Conservation (phyloP, 1,140 invertebrate species). For the Melitaea cinxia region DNA sequence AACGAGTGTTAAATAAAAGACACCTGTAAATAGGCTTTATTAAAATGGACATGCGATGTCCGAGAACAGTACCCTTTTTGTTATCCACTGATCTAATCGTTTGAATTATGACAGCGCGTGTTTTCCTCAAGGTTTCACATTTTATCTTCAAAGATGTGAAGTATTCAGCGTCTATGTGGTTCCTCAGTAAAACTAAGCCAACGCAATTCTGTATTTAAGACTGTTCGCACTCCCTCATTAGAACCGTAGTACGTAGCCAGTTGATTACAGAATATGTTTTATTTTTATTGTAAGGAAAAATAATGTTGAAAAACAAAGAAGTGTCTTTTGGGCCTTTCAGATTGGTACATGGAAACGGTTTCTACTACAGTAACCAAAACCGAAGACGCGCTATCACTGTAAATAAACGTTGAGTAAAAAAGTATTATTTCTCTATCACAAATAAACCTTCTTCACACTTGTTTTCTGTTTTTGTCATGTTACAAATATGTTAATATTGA, state of each 20-base stretch:
- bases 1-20: conserved; percentile 20
- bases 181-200: too few relatives aligned
- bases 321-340: too few relatives aligned
- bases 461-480: neutral
- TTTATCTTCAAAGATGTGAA: conserved; percentile 34
- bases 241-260: too few relatives aligned
- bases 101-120: conserved; percentile 31
- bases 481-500: neutral
- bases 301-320: too few relatives aligned
- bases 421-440: neutral
- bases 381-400: too few relatives aligned
- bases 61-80: conserved; percentile 33
- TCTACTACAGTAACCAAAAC: too few relatives aligned
- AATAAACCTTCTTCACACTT: neutral
- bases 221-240: too few relatives aligned
- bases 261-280: too few relatives aligned
- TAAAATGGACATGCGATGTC: conserved; percentile 34
- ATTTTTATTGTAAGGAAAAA: too few relatives aligned
- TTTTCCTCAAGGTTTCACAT: conserved; percentile 26
- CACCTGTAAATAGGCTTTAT: conserved; percentile 37
- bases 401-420: conserved; percentile 6
- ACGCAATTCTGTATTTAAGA: too few relatives aligned
- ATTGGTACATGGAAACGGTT: too few relatives aligned
- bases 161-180: conserved; percentile 12
- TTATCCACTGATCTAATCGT: conserved; percentile 39